Base-by-base conservation (phyloP, 2,113 vertebrate genomes). In the Thryonomys swinderianus region DNA sequence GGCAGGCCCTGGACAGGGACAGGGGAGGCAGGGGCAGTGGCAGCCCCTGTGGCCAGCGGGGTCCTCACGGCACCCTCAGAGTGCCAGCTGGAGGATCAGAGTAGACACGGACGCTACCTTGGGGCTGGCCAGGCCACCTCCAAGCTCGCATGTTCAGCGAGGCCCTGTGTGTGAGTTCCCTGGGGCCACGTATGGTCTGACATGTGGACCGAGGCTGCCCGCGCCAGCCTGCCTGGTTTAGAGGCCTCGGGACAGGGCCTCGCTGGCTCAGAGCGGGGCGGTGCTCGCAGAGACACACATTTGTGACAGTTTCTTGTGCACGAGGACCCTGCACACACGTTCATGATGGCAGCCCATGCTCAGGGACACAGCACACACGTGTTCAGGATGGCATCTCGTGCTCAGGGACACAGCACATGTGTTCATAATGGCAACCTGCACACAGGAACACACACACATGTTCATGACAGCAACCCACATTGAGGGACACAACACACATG, bases 61-160 rank as follows among this genome's bases (percentile, higher is more conserved):
- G 10, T 51, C 48, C 10, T 51, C 48, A 17, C 27, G 5, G 0
- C 25, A 25, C 30, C 71, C 25, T 40, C 42, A 27, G 34, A 8
- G 57, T 7, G 14, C 1, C 86, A 32, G 57, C 57, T 23, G 25
- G 53, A 34, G 0, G 40, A 53, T 64, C 11, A 55, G n/a, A 45
- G 1, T 42, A 42, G 64, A 53, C 62, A 61, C 6, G 23, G 13
- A 48, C 71, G 4, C 32, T 4, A 3, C 30, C 2, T 25, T 16
- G 71, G 67, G 21, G 5, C 51, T 16, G 48, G 21, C 12, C 10
- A 37, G 18, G 34, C 45, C 37, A 18, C 20, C 23, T 30, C 5
- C 37, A 3, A 55, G 32, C 12, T n/a, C 40, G 23, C 7, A 2
- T 0, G 3, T 4, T 10, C 4, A 55, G 30, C 2, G 17, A 61